These are phyloP conservation scores for Cheilosia soror DNA, from an alignment of 2,888 invertebrate species.

Conservation along the genomic window DNA sequence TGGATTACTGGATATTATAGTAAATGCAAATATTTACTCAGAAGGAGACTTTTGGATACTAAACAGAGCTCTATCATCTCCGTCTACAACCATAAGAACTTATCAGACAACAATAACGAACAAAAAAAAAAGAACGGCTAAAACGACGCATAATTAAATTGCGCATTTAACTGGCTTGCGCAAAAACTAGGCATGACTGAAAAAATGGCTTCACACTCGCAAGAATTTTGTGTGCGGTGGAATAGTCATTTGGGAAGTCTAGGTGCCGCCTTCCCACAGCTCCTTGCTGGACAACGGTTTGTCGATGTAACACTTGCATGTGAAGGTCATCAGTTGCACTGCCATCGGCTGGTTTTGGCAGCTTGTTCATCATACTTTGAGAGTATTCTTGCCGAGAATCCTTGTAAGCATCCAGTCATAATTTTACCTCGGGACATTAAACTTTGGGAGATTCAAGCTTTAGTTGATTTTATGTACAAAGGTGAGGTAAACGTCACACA, in stretches of 20 bases:
- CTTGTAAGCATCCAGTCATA: conserved; percentile 92
- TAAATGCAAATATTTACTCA: conserved; percentile 20
- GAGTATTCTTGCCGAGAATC: conserved; percentile 91
- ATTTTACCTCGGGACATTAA: conserved; percentile 93
- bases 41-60: conserved; percentile 14
- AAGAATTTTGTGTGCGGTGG: conserved; percentile 84
- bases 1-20: conserved; percentile 35
- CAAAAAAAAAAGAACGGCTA: not conserved
- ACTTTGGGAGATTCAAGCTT: conserved; percentile 92
- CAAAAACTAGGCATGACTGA: conserved; percentile 56
- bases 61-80: conserved; percentile 5
- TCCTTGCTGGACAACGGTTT: conserved; percentile 85
- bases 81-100: not conserved
- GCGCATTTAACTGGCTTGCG: not conserved
- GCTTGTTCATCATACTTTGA: conserved; percentile 94
- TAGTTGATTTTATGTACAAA: conserved; percentile 96
- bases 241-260: conserved; percentile 84
- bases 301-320: conserved; percentile 95
- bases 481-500: conserved; percentile 95
- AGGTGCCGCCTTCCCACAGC: conserved; percentile 83
- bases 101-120: not conserved
- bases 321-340: conserved; percentile 91
- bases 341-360: conserved; percentile 93
- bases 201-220: conserved; percentile 77
- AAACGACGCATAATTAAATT: conserved; percentile 6